These are phyloP conservation scores for Leptinotarsa tumamoca DNA, from an alignment of 2,888 invertebrate species.

Conservation along the genomic window DNA sequence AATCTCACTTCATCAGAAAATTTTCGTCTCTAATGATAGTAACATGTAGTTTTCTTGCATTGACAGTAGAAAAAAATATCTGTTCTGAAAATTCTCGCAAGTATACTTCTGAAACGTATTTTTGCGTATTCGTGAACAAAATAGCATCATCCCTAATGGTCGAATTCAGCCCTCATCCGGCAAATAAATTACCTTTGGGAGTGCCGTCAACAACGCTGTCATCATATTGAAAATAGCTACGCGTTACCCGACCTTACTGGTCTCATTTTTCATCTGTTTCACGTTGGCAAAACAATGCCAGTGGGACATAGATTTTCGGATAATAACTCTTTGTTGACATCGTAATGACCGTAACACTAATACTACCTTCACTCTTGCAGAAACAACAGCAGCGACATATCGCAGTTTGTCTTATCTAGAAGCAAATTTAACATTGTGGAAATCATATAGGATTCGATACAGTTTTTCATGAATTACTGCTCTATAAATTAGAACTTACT, in stretches of 20 bases:
- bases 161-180: not conserved
- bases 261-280: slow-evolving; percentile 38
- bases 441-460: not conserved
- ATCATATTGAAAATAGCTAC: slow-evolving; percentile 35
- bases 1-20: too few relatives aligned
- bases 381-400: not conserved
- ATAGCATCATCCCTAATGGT: not conserved
- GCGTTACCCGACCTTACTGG: slow-evolving; percentile 38
- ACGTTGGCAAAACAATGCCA: slow-evolving; percentile 35
- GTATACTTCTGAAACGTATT: not conserved
- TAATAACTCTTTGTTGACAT: not conserved
- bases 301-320: slow-evolving; percentile 31
- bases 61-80: too few relatives aligned
- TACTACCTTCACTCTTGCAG: not conserved
- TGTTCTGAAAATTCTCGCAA: too few relatives aligned
- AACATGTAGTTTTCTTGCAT: too few relatives aligned
- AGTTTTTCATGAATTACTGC: too few relatives aligned
- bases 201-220: slow-evolving; percentile 31
- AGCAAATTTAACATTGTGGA: not conserved
- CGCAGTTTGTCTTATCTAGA: not conserved
- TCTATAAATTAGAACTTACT: too few relatives aligned
- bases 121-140: not conserved
- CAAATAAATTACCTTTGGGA: slow-evolving; percentile 34
- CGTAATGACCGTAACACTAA: slow-evolving; percentile 10
- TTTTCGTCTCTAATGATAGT: too few relatives aligned